Base-by-base conservation (phyloP, 1,140 invertebrate genomes). In the Drosophila micromelanica region DNA sequence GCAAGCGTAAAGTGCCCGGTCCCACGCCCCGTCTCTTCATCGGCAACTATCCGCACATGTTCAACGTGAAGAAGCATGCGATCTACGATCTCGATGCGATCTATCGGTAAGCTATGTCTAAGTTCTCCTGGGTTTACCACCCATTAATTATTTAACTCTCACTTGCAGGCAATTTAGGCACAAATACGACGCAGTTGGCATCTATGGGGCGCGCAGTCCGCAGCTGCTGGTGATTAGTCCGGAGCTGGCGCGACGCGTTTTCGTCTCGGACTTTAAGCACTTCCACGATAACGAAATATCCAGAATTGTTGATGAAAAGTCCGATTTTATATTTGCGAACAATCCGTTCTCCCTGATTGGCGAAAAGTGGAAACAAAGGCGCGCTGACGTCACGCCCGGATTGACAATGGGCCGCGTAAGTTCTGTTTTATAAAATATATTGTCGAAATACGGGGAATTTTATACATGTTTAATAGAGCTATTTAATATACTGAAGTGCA, bases 301-400 rank as follows among this genome's bases (percentile, higher is more conserved):
- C 4, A 32, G 17, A 1, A 38, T 76, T n/a, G n/a, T 93, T 0
- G 87, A 93, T 42, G 75, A 91, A 38, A 76, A 93, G n/a, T 57
- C 74, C 0, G 93, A 94, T 74, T 91, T 90, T 5, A 90, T 93
- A 20, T 81, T 93, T 35, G 92, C 86, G 30, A 80, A 85, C 13
- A 93, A 93, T 78, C 93, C 93, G 0, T 93, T 94, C 60, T 42
- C 90, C 3, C 55, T 92, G 30, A 77, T 76, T 9, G 93, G 93
- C 13, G 90, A 93, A n/a, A 67, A 80, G 42, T 95, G 95, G 95
- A 94, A 94, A 72, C 73, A 92, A n/a, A 91, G 93, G 8, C 80
- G 94, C 35, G 90, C 87, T 6, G 92, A 94, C 54, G 87, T 94
- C 12, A 94, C 93, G 27, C 93, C 94, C 7, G 93, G 93, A 3